phyloP scores from a whole-genome alignment of 2,888 invertebrate species.

The Lithophane ornitopus region DNA sequence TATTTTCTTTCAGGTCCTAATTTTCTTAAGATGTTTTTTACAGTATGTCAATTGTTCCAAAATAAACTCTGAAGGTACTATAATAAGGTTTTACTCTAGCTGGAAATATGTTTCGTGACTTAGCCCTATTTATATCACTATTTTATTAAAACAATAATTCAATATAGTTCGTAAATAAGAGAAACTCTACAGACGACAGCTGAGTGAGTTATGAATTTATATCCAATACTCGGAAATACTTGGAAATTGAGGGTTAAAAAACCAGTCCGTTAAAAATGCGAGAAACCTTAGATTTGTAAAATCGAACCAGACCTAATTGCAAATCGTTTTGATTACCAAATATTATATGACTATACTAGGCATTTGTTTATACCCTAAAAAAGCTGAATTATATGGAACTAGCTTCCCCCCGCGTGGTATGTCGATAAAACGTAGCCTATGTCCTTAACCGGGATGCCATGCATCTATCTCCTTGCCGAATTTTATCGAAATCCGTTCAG shows the following conservation, averaged over 20 bases:
- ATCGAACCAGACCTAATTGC: neutral
- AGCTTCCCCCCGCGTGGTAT: no score
- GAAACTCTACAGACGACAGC: constrained; percentile 46
- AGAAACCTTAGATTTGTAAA: neutral
- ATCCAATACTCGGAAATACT: constrained; percentile 14
- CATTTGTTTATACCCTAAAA: neutral
- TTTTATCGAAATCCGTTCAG: no score
- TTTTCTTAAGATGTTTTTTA: neutral
- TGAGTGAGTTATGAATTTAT: constrained; percentile 51
- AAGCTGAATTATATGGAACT: no score
- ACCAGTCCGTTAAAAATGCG: neutral
- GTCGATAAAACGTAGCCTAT: no score
- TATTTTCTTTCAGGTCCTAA: neutral
- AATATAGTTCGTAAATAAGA: constrained; percentile 32
- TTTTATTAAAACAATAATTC: constrained; percentile 59
- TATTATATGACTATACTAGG: neutral
- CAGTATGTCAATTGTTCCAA: neutral
- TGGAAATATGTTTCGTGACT: neutral
- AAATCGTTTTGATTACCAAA: neutral
- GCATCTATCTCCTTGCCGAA: no score
- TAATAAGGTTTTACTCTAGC: neutral
- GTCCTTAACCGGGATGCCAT: no score
- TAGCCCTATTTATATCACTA: constrained; percentile 6
- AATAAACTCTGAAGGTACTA: neutral
- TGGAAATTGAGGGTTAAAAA: constrained; percentile 4